These are phyloP conservation scores for Gryllus bimaculatus DNA, from an alignment of 1,140 invertebrate genomes.

Conservation along the genomic window DNA sequence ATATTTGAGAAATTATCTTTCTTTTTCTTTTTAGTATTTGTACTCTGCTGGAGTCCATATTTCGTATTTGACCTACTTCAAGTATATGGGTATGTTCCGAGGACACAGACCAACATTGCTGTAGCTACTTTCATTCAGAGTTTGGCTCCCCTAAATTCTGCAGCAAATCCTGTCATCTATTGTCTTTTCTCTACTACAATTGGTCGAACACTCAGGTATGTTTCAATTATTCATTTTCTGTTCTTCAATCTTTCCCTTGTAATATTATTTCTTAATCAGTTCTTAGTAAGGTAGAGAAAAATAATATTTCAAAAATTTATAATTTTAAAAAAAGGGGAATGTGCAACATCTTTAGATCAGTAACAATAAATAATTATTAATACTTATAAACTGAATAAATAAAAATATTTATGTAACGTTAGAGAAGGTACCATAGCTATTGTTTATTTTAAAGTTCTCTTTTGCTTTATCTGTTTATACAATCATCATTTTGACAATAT, in stretches of 20 bases:
- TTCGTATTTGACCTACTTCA: constrained; percentile 50
- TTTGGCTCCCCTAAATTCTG: constrained; percentile 49
- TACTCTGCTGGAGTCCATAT: constrained; percentile 53
- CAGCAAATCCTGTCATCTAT: constrained; percentile 52
- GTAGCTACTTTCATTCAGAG: constrained; percentile 48
- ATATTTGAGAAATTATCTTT: background rate
- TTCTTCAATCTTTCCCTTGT: background rate
- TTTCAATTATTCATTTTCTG: background rate
- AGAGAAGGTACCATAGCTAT: too few species aligned
- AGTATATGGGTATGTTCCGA: constrained; percentile 40
- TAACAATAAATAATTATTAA: too few species aligned
- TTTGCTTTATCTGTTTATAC: too few species aligned
- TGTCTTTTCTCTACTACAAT: constrained; percentile 49
- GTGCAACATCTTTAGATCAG: too few species aligned
- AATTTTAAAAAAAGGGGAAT: too few species aligned
- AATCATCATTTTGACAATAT: too few species aligned
- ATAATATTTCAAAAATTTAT: too few species aligned
- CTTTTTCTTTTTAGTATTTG: constrained; percentile 39
- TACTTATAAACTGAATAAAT: too few species aligned
- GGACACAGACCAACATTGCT: constrained; percentile 36
- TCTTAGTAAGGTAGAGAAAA: too few species aligned
- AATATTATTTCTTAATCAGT: background rate
- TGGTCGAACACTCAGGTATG: constrained; percentile 44
- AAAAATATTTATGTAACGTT: too few species aligned
- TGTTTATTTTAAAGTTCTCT: too few species aligned